A percentile compares a stretch with the other conserved stretches of the same genome.
phyloP scores from a whole-genome alignment of 2,888 invertebrate species.

The Synergus laeviventris region DNA sequence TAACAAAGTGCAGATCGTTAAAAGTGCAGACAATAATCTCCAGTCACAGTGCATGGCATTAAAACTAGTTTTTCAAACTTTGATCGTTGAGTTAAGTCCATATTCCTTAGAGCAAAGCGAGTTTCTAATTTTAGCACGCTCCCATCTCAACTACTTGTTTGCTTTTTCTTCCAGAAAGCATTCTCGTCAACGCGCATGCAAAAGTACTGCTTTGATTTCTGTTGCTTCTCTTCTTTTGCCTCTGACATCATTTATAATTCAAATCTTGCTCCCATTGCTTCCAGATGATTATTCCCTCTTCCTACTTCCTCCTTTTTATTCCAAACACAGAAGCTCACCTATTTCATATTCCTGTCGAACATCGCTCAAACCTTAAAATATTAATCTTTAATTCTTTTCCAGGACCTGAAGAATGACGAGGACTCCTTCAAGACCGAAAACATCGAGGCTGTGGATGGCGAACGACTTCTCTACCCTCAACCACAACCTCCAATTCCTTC shows the following conservation, averaged over 20 bases:
- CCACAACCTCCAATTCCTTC: conserved; percentile 70
- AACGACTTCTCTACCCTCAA: conserved; percentile 70
- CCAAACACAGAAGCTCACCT: not conserved
- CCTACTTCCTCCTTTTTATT: not conserved
- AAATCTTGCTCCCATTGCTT: not conserved
- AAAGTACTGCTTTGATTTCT: conserved; percentile 22
- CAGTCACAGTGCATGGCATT: conserved; percentile 25
- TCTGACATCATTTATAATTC: conserved; percentile 17
- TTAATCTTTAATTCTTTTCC: not conserved
- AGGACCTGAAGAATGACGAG: conserved; percentile 40
- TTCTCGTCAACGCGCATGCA: conserved; percentile 5
- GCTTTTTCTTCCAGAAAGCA: conserved; percentile 8
- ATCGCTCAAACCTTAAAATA: not conserved
- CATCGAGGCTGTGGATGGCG: conserved; percentile 70
- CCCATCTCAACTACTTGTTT: conserved; percentile 29
- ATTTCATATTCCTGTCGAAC: not conserved
- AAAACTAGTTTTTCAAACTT: conserved; percentile 36
- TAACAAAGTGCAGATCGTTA: conserved; percentile 38
- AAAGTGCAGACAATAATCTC: conserved; percentile 31
- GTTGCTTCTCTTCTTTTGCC: conserved; percentile 3
- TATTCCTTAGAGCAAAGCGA: conserved; percentile 29
- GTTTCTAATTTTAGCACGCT: conserved; percentile 36
- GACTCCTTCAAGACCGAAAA: conserved; percentile 65
- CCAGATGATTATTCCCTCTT: not conserved
- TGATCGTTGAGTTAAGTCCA: conserved; percentile 18